Conservation (phyloP, 2,113 vertebrate species). For the Emydura subglobosa region DNA sequence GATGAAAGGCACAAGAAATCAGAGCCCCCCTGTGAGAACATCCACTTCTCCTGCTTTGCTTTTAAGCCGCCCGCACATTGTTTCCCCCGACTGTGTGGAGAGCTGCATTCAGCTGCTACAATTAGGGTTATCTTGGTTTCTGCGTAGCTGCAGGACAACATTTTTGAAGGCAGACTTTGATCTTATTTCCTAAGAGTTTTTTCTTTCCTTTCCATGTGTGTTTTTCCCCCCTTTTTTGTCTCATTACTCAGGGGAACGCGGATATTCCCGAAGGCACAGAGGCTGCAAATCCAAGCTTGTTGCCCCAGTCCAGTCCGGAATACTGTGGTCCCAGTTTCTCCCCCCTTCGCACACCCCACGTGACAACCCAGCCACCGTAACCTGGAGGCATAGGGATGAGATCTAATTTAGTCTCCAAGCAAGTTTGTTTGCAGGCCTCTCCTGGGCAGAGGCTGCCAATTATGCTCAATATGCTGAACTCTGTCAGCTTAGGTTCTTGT, state of each 20-base stretch:
- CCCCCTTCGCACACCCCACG: fast-evolving
- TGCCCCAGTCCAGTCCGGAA: not conserved
- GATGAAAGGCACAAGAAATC: not conserved
- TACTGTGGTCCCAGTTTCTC: not conserved
- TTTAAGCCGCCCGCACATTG: fast-evolving
- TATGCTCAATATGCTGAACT: slow-evolving; percentile 14
- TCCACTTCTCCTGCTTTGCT: not conserved
- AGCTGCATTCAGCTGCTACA: fast-evolving
- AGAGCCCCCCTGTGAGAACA: not conserved
- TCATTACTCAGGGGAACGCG: slow-evolving; percentile 66
- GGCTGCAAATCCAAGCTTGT: not conserved
- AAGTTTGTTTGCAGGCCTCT: slow-evolving; percentile 21
- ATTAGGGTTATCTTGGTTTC: slow-evolving; percentile 25
- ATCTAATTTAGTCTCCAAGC: not conserved
- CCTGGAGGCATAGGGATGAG: not conserved
- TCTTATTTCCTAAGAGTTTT: slow-evolving; percentile 61
- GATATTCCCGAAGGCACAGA: slow-evolving; percentile 27
- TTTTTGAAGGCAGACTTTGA: slow-evolving; percentile 61
- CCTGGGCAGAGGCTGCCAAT: slow-evolving; percentile 61
- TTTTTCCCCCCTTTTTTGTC: slow-evolving; percentile 38
- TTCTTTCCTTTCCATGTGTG: slow-evolving; percentile 34
- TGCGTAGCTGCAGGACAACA: slow-evolving; percentile 54
- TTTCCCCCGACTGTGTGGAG: fast-evolving
- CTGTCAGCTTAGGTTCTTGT: slow-evolving; percentile 67
- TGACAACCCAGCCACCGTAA: not conserved